Conservation (phyloP, 2,113 vertebrate species). For the Sinocyclocheilus anshuiensis region DNA sequence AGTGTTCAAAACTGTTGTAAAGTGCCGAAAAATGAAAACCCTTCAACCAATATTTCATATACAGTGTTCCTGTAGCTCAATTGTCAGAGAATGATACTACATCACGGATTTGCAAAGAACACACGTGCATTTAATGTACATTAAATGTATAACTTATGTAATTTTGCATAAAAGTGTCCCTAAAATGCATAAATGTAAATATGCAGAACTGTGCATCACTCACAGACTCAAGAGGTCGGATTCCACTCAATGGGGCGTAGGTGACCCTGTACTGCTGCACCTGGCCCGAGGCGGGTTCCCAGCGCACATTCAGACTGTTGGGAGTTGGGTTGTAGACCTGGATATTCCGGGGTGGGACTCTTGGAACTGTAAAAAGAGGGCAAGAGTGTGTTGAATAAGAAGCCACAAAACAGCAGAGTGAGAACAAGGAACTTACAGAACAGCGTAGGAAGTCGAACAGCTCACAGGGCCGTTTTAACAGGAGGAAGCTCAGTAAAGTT, state of each 20-base stretch:
- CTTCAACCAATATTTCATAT: not conserved
- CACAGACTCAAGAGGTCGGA: slow-evolving; percentile 81
- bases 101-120: not conserved
- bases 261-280: slow-evolving; percentile 91
- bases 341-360: slow-evolving; percentile 85
- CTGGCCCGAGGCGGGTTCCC: slow-evolving; percentile 89
- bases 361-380: slow-evolving; percentile 78
- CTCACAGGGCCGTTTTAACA: slow-evolving; percentile 19
- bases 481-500: slow-evolving; percentile 45
- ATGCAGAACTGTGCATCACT: slow-evolving; percentile 67
- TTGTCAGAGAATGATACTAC: not conserved
- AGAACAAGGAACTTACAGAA: slow-evolving; percentile 7
- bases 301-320: slow-evolving; percentile 91
- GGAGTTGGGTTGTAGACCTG: slow-evolving; percentile 91
- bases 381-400: not conserved
- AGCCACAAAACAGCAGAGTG: not conserved
- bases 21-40: not conserved
- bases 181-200: not conserved
- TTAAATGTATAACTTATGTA: not conserved
- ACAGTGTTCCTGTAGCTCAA: not conserved
- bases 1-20: not conserved
- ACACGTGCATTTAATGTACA: too few relatives aligned
- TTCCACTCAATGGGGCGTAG: slow-evolving; percentile 80
- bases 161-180: not conserved
- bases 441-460: not conserved